Percentiles rank a stretch among this genome's conserved stretches.
These are phyloP conservation scores for Dicyrtomina minuta DNA, from an alignment of 2,888 invertebrate species.

Conservation along the genomic window DNA sequence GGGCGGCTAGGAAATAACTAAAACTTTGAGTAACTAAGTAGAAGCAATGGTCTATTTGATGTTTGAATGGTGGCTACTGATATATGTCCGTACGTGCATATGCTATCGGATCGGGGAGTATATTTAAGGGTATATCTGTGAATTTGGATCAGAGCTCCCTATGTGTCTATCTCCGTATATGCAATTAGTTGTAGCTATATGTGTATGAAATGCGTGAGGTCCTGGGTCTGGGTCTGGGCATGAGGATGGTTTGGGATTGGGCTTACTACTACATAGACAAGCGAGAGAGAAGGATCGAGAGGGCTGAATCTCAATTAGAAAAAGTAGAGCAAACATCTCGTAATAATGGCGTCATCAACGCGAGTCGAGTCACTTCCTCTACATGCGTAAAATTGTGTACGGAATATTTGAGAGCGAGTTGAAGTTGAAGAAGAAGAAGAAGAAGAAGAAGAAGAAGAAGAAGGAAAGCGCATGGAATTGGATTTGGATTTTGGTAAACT, in stretches of 20 bases:
- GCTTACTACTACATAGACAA: no score
- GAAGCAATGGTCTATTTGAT: not conserved
- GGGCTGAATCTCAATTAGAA: slow-evolving; percentile 1
- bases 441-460: not conserved
- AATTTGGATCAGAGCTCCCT: no score
- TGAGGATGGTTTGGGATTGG: no score
- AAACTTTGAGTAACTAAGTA: not conserved
- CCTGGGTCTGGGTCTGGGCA: not conserved
- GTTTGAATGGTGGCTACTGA: not conserved
- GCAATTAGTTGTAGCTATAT: no score
- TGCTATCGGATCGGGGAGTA: no score
- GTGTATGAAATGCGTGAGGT: no score
- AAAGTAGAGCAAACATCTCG: slow-evolving; percentile 16
- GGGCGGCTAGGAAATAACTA: no score
- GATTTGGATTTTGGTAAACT: no score
- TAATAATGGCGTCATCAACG: no score
- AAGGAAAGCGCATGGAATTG: not conserved
- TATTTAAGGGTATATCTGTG: no score
- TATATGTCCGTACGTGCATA: not conserved
- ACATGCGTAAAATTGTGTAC: slow-evolving; percentile 31
- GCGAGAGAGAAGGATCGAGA: slow-evolving; percentile 4
- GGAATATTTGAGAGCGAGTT: not conserved
- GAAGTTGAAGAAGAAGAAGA: not conserved
- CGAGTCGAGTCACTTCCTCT: slow-evolving; percentile 24
- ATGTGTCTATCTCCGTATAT: no score